These are phyloP conservation scores for Dipodomys ordii DNA, from an alignment of 2,113 vertebrate species.

Conservation along the genomic window DNA sequence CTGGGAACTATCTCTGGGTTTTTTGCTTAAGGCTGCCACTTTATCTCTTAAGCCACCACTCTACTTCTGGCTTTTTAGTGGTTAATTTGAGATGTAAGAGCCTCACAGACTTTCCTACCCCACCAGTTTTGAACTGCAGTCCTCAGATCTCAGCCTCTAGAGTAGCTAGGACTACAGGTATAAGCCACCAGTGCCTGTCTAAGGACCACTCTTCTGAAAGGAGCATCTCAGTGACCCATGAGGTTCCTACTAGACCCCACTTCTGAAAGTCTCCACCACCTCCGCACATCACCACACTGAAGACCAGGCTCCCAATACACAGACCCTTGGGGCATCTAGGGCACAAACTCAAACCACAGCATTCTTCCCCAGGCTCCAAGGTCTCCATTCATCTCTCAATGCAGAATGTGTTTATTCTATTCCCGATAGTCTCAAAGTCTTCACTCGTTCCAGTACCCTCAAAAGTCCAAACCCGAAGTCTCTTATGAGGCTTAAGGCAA, in stretches of 20 bases:
- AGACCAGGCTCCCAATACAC: neutral
- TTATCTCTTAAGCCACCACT: no score
- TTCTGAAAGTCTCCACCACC: neutral
- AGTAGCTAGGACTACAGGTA: no score
- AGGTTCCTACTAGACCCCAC: neutral
- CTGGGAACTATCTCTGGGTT: no score
- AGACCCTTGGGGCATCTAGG: neutral
- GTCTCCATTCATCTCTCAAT: accelerated
- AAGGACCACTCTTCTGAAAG: neutral
- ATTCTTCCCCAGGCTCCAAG: neutral
- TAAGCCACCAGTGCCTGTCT: no score
- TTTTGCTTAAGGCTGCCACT: no score
- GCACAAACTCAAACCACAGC: neutral
- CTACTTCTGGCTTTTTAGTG: no score
- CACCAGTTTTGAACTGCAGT: no score
- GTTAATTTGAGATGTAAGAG: no score
- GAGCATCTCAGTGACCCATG: neutral
- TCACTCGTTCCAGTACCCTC: neutral
- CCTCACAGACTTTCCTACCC: no score
- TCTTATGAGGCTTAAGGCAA: neutral
- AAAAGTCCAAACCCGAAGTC: neutral
- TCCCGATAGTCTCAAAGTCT: neutral
- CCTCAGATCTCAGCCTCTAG: no score
- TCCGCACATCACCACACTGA: neutral
- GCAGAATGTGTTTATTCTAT: no score